These are phyloP conservation scores for Eilema griseolum DNA, from an alignment of 2,888 invertebrate genomes.

Conservation along the genomic window DNA sequence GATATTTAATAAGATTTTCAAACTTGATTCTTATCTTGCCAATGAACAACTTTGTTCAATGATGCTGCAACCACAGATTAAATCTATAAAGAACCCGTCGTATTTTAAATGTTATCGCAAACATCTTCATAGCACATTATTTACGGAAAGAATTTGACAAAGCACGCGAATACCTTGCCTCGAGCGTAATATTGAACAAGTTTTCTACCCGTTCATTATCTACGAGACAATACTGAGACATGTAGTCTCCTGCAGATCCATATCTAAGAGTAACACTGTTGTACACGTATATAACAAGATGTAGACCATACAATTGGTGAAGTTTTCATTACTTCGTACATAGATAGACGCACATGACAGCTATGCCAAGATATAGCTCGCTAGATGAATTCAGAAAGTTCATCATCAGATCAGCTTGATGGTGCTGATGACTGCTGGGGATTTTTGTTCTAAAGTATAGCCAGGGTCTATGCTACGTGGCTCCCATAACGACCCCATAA, in stretches of 20 bases:
- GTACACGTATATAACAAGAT: too few relatives aligned
- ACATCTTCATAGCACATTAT: constrained; percentile 24
- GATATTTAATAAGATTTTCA: background rate
- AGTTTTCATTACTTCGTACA: too few relatives aligned
- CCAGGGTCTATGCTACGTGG: too few relatives aligned
- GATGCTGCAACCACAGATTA: constrained; percentile 28
- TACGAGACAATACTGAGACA: background rate
- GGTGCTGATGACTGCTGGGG: too few relatives aligned
- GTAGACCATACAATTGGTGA: too few relatives aligned
- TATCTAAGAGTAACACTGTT: background rate
- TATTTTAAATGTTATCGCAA: constrained; percentile 10
- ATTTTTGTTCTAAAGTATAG: too few relatives aligned
- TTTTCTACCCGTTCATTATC: background rate
- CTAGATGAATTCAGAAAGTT: too few relatives aligned
- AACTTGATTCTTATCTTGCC: background rate
- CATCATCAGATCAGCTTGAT: too few relatives aligned
- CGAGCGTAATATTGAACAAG: background rate
- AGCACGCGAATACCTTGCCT: constrained; percentile 14
- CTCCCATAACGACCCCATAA: too few relatives aligned
- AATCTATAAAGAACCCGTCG: constrained; percentile 11
- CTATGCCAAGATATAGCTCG: too few relatives aligned
- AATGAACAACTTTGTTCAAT: background rate
- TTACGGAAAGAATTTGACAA: constrained; percentile 33
- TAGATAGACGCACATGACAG: too few relatives aligned
- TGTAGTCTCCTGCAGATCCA: background rate